These are phyloP conservation scores for Ischnura elegans DNA, from an alignment of 2,888 invertebrate genomes.

Conservation along the genomic window DNA sequence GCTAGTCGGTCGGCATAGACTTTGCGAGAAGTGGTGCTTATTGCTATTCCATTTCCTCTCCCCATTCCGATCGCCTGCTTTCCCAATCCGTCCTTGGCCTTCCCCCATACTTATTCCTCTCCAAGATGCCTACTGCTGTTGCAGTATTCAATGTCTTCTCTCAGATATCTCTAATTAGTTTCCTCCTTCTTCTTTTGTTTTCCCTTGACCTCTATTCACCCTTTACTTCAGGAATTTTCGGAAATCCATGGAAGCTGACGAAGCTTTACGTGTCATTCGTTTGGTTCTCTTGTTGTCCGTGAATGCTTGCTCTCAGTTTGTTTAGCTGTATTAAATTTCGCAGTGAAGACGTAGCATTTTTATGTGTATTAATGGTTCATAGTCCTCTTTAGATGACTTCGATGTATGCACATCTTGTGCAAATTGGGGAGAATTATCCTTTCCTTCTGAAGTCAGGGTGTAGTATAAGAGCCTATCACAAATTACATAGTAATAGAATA, in stretches of 20 bases:
- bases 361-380: too few relatives aligned
- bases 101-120: not conserved
- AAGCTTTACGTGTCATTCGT: not conserved
- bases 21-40: not conserved
- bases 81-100: not conserved
- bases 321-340: too few relatives aligned
- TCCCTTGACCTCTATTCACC: not conserved
- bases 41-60: not conserved
- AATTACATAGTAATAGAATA: too few relatives aligned
- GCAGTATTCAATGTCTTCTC: not conserved
- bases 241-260: too few relatives aligned
- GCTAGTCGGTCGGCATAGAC: too few relatives aligned
- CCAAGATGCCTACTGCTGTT: not conserved
- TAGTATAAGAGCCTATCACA: too few relatives aligned
- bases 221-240: not conserved
- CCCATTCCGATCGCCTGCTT: not conserved
- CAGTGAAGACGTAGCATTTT: too few relatives aligned
- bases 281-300: not conserved
- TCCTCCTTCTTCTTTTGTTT: not conserved
- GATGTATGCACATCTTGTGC: too few relatives aligned
- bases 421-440: too few relatives aligned
- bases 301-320: too few relatives aligned
- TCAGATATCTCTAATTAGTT: not conserved
- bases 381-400: too few relatives aligned
- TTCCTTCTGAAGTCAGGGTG: too few relatives aligned